These are phyloP conservation scores for Xanthia icteritia DNA, from an alignment of 2,888 invertebrate genomes.

Conservation along the genomic window DNA sequence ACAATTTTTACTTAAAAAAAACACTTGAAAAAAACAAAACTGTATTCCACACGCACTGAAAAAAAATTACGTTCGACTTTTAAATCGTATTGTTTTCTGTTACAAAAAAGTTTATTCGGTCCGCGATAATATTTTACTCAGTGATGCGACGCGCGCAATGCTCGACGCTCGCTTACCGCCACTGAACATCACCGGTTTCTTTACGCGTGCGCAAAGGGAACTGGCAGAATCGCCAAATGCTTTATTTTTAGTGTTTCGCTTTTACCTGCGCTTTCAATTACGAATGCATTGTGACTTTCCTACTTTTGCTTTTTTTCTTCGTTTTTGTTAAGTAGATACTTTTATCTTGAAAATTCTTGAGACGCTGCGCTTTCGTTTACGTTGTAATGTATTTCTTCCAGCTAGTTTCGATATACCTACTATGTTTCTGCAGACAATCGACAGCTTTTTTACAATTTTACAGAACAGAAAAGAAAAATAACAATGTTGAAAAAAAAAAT, in stretches of 20 bases:
- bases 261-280: constrained; percentile 70
- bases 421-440: background rate
- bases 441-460: background rate
- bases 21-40: constrained; percentile 56
- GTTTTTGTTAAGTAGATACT: background rate
- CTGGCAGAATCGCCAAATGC: constrained; percentile 59
- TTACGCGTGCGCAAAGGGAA: constrained; percentile 68
- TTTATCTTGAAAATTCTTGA: constrained; percentile 21
- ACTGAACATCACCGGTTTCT: constrained; percentile 63
- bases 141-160: constrained; percentile 65
- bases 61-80: constrained; percentile 44
- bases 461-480: background rate
- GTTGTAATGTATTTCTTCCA: background rate
- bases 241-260: constrained; percentile 71
- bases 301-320: constrained; percentile 10
- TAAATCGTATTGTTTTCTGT: constrained; percentile 36
- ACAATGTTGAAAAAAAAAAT: too few relatives aligned
- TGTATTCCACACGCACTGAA: constrained; percentile 51
- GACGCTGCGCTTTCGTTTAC: background rate
- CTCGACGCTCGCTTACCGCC: constrained; percentile 68
- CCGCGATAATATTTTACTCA: constrained; percentile 55
- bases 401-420: background rate
- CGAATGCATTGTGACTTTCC: constrained; percentile 58
- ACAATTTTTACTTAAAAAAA: constrained; percentile 39
- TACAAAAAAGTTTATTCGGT: constrained; percentile 63